A percentile compares a stretch with the other conserved stretches of the same genome.
Conservation (phyloP, 2,113 vertebrate species). For the Pelobates fuscus region DNA sequence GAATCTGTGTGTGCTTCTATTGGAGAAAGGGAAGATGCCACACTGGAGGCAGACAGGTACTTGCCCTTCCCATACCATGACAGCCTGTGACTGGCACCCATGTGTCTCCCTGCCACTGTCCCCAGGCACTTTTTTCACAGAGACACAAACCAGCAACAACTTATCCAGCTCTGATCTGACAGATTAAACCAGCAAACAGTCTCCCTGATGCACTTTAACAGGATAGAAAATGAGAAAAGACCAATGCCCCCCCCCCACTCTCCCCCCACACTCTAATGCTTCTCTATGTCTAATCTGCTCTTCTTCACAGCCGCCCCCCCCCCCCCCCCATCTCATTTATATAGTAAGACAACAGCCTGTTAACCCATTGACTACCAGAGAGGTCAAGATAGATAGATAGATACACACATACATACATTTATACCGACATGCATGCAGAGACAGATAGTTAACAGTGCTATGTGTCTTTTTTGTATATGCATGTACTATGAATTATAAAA, state of each 20-base stretch:
- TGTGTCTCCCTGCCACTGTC: slow-evolving; percentile 28
- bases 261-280: background rate
- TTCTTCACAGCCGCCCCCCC: background rate
- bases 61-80: slow-evolving; percentile 41
- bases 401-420: no score
- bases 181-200: slow-evolving; percentile 30
- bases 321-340: slow-evolving; percentile 16
- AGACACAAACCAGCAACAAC: slow-evolving; percentile 19
- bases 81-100: slow-evolving; percentile 25
- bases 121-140: slow-evolving; percentile 29
- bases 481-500: no score
- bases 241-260: background rate
- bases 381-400: background rate
- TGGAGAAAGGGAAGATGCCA: slow-evolving; percentile 28
- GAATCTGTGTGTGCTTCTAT: slow-evolving; percentile 37
- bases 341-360: background rate
- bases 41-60: slow-evolving; percentile 33
- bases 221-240: slow-evolving; percentile 27
- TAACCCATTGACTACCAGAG: background rate
- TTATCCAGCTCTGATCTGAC: slow-evolving; percentile 35
- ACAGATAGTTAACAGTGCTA: no score
- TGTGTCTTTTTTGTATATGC: no score
- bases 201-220: slow-evolving; percentile 35
- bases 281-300: slow-evolving; percentile 2
- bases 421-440: no score